Conservation (phyloP, 2,797 vertebrate species). For the Mormyrops boulengeri region DNA sequence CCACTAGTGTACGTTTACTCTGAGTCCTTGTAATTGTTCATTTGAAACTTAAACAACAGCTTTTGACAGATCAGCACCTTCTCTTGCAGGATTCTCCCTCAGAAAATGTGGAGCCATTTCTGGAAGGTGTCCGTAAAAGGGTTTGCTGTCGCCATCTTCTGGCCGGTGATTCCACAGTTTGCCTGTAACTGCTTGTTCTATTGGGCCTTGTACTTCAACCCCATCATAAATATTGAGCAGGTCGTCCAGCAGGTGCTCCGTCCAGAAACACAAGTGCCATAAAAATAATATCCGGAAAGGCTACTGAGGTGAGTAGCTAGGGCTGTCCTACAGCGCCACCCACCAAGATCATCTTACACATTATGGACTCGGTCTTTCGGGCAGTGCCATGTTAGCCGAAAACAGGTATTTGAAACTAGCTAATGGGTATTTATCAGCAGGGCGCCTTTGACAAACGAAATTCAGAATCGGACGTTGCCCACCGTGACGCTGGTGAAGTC, state of each 20-base stretch:
- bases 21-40: not conserved
- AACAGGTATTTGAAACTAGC: not conserved
- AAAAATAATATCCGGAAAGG: slow-evolving; percentile 15
- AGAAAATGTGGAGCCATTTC: slow-evolving; percentile 77
- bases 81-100: slow-evolving; percentile 67
- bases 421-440: not conserved
- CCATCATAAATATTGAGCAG: slow-evolving; percentile 85
- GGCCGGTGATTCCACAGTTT: slow-evolving; percentile 89
- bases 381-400: not conserved
- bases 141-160: slow-evolving; percentile 79
- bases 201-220: slow-evolving; percentile 88
- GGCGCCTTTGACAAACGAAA: not conserved
- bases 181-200: slow-evolving; percentile 90
- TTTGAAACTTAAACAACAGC: not conserved
- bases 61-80: not conserved
- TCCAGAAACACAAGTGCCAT: slow-evolving; percentile 74
- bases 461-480: not conserved
- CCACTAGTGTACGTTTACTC: not conserved
- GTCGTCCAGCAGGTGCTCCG: slow-evolving; percentile 80
- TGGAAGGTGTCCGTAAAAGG: slow-evolving; percentile 79
- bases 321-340: not conserved
- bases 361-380: not conserved
- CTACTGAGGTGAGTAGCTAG: not conserved
- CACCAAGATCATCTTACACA: not conserved
- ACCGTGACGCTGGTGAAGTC: not conserved